Evolutionary conservation across 2,113 vertebrate species (phyloP), one percentile per base, ranked within the genome.

Genomic region (Morone saxatilis): DNA sequence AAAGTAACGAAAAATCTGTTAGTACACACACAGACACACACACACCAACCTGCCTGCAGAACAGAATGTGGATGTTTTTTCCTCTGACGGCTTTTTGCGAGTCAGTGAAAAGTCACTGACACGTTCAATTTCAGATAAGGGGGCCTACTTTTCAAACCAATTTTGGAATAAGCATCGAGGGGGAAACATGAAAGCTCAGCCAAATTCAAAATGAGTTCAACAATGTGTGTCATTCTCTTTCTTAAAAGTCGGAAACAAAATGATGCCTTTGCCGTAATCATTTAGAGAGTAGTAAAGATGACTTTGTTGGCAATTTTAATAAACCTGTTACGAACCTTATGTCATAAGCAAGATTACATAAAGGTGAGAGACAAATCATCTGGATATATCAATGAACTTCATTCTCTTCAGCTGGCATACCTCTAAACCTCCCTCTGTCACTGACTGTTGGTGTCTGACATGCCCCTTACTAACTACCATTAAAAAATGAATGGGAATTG

Each of bases 101-200:
- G n/a, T 57, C 53, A 43, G 51, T 86, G 70, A 82, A 89, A 91
- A 86, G 80, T 87, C 71, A 75, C 54, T 74, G 81, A 73, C 56
- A 73, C 80, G 71, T 86, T 88, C 77, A 80, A 70, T 92, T 91
- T 89, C 74, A 92, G 91, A 92, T 89, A 92, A 93, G 84, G 51
- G 25, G n/a, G 14, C 47, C 78, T 67, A 75, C 59, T 81, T 90
- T 88, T 88, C 45, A 83, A 89, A 86, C 68, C 70, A 80, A 89
- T 90, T 87, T 80, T 70, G 71, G 60, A 77, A 60, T 73, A 83
- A 77, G 48, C 84, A 88, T 83, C 38, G 22, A 66, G 59, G 45
- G 19, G 17, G 45, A 78, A 81, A 77, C 76, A 74, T 63, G 50
- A 82, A 85, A 76, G 71, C 65, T 76, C 65, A 76, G 67, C 20